Conservation (phyloP, 2,888 invertebrate species). For the Amiota minor region DNA sequence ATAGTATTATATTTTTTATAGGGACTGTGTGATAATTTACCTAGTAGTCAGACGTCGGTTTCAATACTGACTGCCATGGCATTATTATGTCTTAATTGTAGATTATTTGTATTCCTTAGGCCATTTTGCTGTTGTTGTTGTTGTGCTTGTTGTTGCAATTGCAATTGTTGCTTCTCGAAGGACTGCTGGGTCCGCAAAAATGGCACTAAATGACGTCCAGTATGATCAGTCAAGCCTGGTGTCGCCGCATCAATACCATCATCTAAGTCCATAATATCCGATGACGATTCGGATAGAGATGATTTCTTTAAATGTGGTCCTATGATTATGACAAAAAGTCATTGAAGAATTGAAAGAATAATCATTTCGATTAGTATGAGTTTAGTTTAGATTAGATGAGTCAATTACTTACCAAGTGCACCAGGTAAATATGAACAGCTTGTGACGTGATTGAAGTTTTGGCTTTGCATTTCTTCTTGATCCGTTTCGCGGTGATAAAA, state of each 20-base stretch:
- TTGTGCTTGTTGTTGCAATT: constrained; percentile 69
- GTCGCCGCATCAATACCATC: constrained; percentile 81
- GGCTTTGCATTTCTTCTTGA: constrained; percentile 99
- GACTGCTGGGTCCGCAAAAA: constrained; percentile 73
- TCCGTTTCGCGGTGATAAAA: constrained; percentile 99
- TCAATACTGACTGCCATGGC: constrained; percentile 91
- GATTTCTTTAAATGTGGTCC: constrained; percentile 92
- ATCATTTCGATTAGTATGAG: too few relatives aligned
- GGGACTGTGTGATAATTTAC: constrained; percentile 74
- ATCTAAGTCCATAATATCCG: constrained; percentile 94
- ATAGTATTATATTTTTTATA: too few relatives aligned
- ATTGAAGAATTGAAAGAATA: too few relatives aligned
- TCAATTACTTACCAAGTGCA: constrained; percentile 82
- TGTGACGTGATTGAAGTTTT: constrained; percentile 98
- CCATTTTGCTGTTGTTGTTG: constrained; percentile 64
- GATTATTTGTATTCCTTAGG: constrained; percentile 63
- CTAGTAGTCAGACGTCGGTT: constrained; percentile 96
- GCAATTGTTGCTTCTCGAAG: constrained; percentile 72
- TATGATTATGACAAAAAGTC: constrained; percentile 64
- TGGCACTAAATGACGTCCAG: constrained; percentile 73
- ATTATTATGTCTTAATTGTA: constrained; percentile 80
- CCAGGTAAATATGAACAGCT: constrained; percentile 97
- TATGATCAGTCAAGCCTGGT: constrained; percentile 74
- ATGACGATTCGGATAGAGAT: constrained; percentile 90
- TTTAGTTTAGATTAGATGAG: too few relatives aligned